Evolutionary conservation across 2,797 vertebrate species (phyloP).

Genomic region (Lagorchestes hirsutus): DNA sequence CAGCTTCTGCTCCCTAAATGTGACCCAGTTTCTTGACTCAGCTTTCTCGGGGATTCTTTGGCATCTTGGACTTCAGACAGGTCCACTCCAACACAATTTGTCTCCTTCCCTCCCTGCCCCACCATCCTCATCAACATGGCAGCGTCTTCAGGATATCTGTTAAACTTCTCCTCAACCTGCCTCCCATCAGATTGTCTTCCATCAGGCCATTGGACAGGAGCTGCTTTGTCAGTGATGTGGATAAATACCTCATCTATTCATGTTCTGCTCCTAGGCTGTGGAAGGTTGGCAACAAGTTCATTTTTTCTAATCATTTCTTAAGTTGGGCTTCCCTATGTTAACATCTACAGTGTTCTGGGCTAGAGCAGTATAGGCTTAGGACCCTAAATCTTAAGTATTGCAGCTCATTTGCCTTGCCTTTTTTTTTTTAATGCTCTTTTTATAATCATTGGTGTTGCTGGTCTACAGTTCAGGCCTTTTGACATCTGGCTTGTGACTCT

Average conservation of each 20-base stretch:
- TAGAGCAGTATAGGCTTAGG: not conserved
- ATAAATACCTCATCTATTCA: fast-evolving
- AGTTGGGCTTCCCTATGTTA: fast-evolving
- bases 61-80: not conserved
- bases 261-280: fast-evolving
- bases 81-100: constrained; percentile 10
- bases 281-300: not conserved
- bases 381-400: not conserved
- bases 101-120: not conserved
- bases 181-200: not conserved
- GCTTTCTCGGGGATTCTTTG: not conserved
- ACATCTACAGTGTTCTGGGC: fast-evolving
- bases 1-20: not conserved
- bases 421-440: not conserved
- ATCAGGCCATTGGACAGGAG: not conserved
- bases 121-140: not conserved
- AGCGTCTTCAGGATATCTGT: not conserved
- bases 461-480: not conserved
- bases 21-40: not conserved
- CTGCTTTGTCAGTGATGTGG: not conserved
- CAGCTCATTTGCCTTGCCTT: not conserved
- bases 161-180: not conserved
- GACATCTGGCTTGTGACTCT: not conserved
- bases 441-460: fast-evolving
- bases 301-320: not conserved